A percentile compares a stretch with the other conserved stretches of the same genome.
These are phyloP conservation scores for Sebastes fasciatus DNA, from an alignment of 2,113 vertebrate genomes.

Conservation along the genomic window DNA sequence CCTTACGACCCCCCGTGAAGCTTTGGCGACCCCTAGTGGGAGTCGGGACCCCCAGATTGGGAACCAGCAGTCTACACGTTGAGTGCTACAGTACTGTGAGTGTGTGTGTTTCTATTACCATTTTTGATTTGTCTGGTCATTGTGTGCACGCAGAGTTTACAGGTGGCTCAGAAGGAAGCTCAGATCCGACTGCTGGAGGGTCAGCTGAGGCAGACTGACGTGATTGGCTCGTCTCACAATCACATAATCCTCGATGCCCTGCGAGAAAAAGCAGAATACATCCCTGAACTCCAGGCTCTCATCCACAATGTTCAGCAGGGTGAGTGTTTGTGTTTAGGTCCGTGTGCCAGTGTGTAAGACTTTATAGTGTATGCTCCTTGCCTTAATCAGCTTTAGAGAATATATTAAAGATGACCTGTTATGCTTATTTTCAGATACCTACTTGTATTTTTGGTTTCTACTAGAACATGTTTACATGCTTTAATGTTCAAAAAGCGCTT, in stretches of 20 bases:
- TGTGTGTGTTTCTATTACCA: not conserved
- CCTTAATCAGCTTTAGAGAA: not conserved
- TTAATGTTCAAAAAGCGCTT: too few species aligned
- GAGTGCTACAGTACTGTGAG: not conserved
- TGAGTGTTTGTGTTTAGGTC: slow-evolving; percentile 55
- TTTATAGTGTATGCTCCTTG: not conserved
- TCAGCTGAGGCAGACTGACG: slow-evolving; percentile 91
- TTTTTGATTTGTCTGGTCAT: not conserved
- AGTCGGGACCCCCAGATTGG: too few species aligned
- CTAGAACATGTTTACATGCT: too few species aligned
- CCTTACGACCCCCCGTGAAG: too few species aligned
- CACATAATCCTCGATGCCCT: slow-evolving; percentile 93
- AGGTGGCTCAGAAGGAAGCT: slow-evolving; percentile 95
- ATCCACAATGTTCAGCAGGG: slow-evolving; percentile 95
- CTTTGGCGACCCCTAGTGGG: too few species aligned
- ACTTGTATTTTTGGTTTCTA: too few species aligned
- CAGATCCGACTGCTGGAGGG: slow-evolving; percentile 96
- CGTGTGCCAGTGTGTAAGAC: not conserved
- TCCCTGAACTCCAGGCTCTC: slow-evolving; percentile 94
- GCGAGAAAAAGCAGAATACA: slow-evolving; percentile 92
- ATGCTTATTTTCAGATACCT: too few species aligned
- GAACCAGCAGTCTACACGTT: not conserved
- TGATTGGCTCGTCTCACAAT: slow-evolving; percentile 90
- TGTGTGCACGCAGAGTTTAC: slow-evolving; percentile 86
- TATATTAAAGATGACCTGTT: too few species aligned